Percentiles rank a stretch among this genome's conserved stretches.
Conservation (phyloP, 1,140 invertebrate species). For the Bombus vancouverensis region DNA sequence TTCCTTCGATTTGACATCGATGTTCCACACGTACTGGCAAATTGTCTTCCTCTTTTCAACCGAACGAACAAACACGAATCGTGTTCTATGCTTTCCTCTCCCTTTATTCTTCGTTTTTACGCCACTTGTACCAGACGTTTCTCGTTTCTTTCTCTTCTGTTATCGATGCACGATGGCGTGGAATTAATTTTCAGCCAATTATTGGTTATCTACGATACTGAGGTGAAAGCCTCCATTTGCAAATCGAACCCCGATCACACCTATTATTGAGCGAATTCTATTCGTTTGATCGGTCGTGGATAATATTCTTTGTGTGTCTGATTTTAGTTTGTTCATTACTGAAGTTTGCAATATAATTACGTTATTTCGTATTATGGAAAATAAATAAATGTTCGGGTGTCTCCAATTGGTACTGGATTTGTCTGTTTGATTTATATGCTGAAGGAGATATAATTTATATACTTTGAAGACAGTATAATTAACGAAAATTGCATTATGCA, state of each 20-base stretch:
- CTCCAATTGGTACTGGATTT: too few species aligned
- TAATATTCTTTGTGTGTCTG: too few species aligned
- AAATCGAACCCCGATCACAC: not conserved
- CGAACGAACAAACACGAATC: not conserved
- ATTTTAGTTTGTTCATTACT: too few species aligned
- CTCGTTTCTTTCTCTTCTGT: not conserved
- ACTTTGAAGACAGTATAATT: too few species aligned
- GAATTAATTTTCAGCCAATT: slow-evolving; percentile 14
- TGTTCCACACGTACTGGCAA: slow-evolving; percentile 4
- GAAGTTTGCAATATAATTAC: too few species aligned
- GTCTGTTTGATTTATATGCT: too few species aligned
- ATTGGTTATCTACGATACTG: not conserved
- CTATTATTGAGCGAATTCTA: too few species aligned
- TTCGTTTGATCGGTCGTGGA: too few species aligned
- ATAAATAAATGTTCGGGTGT: too few species aligned
- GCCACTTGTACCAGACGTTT: not conserved
- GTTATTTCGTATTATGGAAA: too few species aligned
- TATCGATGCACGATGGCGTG: slow-evolving; percentile 3
- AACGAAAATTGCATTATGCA: too few species aligned
- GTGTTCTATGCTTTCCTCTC: not conserved
- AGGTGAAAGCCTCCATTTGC: not conserved
- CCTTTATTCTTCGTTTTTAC: not conserved
- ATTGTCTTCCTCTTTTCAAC: slow-evolving; percentile 1
- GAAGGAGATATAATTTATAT: too few species aligned
- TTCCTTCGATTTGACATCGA: slow-evolving; percentile 5